Percentiles rank a stretch among this genome's conserved stretches.
Evolutionary conservation across 2,113 vertebrate species (phyloP).

Genomic region (Trinectes maculatus): DNA sequence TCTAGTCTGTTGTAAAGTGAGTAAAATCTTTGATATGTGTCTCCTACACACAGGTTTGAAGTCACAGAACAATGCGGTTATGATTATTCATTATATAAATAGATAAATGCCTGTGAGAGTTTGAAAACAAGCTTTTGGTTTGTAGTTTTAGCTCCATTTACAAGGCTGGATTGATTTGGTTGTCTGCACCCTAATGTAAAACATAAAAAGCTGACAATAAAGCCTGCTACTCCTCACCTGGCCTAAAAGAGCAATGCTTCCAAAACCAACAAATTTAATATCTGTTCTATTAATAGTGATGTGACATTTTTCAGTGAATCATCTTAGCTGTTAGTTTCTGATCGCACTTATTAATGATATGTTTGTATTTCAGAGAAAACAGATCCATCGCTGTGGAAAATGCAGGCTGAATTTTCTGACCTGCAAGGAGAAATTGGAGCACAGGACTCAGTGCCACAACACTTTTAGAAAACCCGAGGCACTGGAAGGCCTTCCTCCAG

Average conservation of each 20-base stretch:
- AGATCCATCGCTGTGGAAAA: constrained; percentile 94
- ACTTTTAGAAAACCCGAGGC: constrained; percentile 94
- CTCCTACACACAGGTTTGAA: background rate
- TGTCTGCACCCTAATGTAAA: constrained; percentile 60
- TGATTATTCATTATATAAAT: background rate
- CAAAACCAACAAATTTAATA: constrained; percentile 38
- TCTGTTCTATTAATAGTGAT: constrained; percentile 28
- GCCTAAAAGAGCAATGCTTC: constrained; percentile 47
- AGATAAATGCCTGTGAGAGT: constrained; percentile 56
- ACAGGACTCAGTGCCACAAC: constrained; percentile 92
- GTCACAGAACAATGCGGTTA: background rate
- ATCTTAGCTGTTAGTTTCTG: constrained; percentile 21
- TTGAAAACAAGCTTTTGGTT: constrained; percentile 48
- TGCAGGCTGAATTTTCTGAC: constrained; percentile 96
- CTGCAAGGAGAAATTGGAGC: constrained; percentile 94
- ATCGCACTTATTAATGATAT: constrained; percentile 3
- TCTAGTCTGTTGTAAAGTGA: background rate
- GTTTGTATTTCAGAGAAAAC: constrained; percentile 87
- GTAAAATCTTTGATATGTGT: background rate
- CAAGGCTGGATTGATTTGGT: too few species aligned
- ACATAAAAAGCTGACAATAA: constrained; percentile 67
- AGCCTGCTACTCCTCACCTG: constrained; percentile 40
- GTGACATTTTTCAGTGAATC: constrained; percentile 18
- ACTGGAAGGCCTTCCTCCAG: constrained; percentile 94
- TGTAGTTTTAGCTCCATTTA: constrained; percentile 56